Evolutionary conservation across 2,113 vertebrate genomes (phyloP).

Genomic region (Potamarius usumacintae): DNA sequence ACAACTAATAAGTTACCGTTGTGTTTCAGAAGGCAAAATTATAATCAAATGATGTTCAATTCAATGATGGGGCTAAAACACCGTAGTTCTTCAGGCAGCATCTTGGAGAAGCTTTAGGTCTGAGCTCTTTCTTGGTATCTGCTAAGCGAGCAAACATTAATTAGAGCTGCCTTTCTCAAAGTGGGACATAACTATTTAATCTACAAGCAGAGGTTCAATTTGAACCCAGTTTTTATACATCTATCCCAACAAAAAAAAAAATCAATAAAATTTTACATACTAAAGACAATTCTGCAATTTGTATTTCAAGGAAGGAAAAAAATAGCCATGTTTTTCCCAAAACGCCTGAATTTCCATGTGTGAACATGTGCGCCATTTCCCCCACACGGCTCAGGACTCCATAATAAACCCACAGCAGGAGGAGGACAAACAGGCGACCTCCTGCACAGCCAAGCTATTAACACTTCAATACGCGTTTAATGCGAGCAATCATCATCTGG

Average conservation of each 20-base stretch:
- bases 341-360: background rate
- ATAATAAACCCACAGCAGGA: background rate
- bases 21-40: no score
- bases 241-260: no score
- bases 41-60: no score
- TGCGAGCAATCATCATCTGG: background rate
- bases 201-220: no score
- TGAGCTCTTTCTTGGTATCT: background rate
- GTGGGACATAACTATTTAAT: no score
- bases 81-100: background rate
- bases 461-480: background rate
- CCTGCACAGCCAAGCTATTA: background rate
- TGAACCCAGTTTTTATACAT: no score
- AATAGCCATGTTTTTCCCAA: background rate
- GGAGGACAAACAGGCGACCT: background rate
- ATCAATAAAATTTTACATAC: no score
- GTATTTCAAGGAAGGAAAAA: background rate
- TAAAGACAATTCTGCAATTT: background rate
- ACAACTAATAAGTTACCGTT: no score
- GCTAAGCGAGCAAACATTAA: background rate
- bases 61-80: no score
- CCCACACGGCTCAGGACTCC: background rate
- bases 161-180: no score
- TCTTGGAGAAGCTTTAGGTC: background rate
- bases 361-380: background rate